Evolutionary conservation across 2,888 invertebrate genomes (phyloP).

Genomic region (Nymphalis urticae): DNA sequence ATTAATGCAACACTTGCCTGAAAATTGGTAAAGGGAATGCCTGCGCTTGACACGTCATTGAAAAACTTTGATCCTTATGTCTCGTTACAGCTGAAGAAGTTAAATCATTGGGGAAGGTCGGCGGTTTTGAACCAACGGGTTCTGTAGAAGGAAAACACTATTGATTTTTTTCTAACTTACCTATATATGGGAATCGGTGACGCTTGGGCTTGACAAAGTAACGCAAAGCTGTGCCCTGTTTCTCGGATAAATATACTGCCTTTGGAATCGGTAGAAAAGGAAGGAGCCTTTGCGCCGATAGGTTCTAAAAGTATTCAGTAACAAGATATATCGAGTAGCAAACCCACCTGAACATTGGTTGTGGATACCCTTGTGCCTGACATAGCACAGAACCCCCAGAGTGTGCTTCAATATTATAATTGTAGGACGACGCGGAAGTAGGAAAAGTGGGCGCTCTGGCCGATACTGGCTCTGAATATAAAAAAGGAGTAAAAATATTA

Average conservation of each 20-base stretch:
- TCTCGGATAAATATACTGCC: conserved; percentile 83
- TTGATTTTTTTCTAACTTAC: conserved; percentile 63
- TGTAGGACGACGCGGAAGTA: conserved; percentile 76
- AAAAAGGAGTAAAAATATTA: conserved; percentile 38
- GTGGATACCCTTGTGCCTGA: conserved; percentile 83
- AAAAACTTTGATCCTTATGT: conserved; percentile 79
- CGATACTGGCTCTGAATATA: conserved; percentile 74
- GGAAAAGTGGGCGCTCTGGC: conserved; percentile 78
- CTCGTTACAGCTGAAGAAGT: conserved; percentile 83
- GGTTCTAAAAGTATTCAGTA: conserved; percentile 74
- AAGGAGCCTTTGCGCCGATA: conserved; percentile 83
- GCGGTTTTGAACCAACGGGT: conserved; percentile 83
- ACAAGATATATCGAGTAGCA: conserved; percentile 43
- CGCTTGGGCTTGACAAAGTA: conserved; percentile 84
- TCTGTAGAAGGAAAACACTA: conserved; percentile 70
- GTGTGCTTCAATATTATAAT: conserved; percentile 66
- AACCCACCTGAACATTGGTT: conserved; percentile 85
- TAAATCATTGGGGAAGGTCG: conserved; percentile 82
- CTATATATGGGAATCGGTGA: conserved; percentile 85
- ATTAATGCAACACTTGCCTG: conserved; percentile 80
- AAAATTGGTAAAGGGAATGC: conserved; percentile 86
- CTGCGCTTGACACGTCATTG: conserved; percentile 86
- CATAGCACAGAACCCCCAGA: conserved; percentile 77
- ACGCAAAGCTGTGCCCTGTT: conserved; percentile 80
- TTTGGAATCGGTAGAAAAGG: conserved; percentile 84